phyloP scores from a whole-genome alignment of 2,113 vertebrate species.

The Pomatostomus ruficeps region DNA sequence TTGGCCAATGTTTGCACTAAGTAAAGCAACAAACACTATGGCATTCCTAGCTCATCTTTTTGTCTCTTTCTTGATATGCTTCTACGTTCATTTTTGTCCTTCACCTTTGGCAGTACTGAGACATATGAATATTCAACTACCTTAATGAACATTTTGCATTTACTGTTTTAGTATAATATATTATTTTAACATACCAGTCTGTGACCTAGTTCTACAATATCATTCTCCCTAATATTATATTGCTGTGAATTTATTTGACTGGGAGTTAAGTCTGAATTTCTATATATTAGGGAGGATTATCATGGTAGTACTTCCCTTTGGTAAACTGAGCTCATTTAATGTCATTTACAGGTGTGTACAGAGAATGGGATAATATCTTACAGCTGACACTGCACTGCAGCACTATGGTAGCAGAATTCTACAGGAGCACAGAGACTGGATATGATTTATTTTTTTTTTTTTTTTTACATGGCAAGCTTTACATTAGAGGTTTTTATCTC shows the following conservation, averaged over 20 bases:
- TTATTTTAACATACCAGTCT: neutral
- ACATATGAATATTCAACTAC: neutral
- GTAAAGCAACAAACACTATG: neutral
- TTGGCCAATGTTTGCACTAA: neutral
- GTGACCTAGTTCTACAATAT: neutral
- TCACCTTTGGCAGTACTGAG: neutral
- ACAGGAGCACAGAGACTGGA: neutral
- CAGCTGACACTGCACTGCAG: neutral
- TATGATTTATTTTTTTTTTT: neutral
- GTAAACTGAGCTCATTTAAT: neutral
- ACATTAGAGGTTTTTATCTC: neutral
- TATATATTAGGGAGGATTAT: neutral
- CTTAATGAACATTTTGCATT: neutral
- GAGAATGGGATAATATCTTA: neutral
- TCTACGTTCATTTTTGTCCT: neutral
- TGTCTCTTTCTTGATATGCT: neutral
- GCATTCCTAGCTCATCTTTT: neutral
- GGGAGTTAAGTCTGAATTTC: neutral
- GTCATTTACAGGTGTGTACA: neutral
- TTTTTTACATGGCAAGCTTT: neutral
- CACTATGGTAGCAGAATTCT: neutral
- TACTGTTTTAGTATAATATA: neutral
- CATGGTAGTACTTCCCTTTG: neutral
- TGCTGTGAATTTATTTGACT: neutral
- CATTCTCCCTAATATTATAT: neutral